These are phyloP conservation scores for Odontomyia ornata DNA, from an alignment of 2,888 invertebrate genomes.

Conservation along the genomic window DNA sequence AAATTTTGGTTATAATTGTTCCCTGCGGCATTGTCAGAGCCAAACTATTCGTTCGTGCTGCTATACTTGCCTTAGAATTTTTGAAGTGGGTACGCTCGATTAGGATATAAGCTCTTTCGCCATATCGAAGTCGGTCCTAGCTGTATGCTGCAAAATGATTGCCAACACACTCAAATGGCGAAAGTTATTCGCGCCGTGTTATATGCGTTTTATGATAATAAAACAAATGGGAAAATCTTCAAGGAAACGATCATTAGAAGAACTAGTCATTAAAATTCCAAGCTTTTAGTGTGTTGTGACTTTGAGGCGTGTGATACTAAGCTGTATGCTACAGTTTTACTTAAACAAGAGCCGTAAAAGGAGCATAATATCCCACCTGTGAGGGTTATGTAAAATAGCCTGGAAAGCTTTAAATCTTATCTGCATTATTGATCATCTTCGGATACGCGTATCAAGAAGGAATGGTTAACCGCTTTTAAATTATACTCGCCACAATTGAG, in stretches of 20 bases:
- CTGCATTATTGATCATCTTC: too few species aligned
- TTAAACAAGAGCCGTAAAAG: not conserved
- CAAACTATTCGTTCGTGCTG: slow-evolving; percentile 49
- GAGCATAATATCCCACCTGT: not conserved
- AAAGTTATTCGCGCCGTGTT: not conserved
- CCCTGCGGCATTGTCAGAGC: slow-evolving; percentile 47
- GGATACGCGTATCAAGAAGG: too few species aligned
- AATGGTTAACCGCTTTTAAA: too few species aligned
- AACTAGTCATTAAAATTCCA: not conserved
- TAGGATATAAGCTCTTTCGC: too few species aligned
- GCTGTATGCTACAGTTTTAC: not conserved
- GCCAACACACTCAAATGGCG: not conserved
- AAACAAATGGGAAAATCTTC: slow-evolving; percentile 18
- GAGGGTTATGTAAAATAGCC: too few species aligned
- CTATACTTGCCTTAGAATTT: slow-evolving; percentile 22
- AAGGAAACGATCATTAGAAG: not conserved
- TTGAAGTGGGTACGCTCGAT: not conserved
- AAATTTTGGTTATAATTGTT: slow-evolving; percentile 49
- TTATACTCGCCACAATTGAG: too few species aligned
- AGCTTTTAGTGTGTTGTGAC: not conserved
- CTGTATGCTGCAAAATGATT: not conserved
- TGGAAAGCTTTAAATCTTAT: too few species aligned
- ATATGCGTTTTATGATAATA: slow-evolving; percentile 10
- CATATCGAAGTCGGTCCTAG: too few species aligned
- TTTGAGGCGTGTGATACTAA: not conserved